Conservation (phyloP, 2,113 vertebrate genomes). For the Gnathonemus longibarbis region DNA sequence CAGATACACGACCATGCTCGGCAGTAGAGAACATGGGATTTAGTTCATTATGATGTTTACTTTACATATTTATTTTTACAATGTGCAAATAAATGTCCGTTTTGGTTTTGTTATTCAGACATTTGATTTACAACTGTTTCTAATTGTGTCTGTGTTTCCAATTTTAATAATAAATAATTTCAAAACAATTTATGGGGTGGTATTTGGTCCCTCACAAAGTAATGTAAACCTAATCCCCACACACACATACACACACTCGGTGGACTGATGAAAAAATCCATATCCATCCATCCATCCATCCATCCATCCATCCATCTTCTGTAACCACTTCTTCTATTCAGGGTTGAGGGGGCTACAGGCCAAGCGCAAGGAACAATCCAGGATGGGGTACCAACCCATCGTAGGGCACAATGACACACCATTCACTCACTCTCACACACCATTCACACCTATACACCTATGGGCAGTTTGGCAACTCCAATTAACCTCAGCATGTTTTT, state of each 20-base stretch:
- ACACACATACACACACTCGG: not conserved
- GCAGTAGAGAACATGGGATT: not conserved
- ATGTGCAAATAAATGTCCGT: not conserved
- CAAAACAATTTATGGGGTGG: not conserved
- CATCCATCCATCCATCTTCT: not conserved
- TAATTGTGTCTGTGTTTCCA: not conserved
- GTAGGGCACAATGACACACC: not conserved
- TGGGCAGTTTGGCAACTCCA: not conserved
- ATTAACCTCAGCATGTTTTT: too few relatives aligned
- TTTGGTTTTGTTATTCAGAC: not conserved
- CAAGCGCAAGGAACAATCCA: not conserved
- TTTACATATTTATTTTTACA: not conserved
- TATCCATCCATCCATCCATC: not conserved
- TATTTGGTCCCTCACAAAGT: too few relatives aligned
- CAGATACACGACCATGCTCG: not conserved
- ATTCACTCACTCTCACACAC: not conserved
- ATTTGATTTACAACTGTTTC: not conserved
- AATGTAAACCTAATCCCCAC: not conserved
- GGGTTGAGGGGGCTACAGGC: not conserved
- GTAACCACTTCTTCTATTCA: not conserved
- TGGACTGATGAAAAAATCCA: not conserved
- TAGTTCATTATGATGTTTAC: not conserved
- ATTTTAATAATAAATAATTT: not conserved
- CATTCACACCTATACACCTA: not conserved
- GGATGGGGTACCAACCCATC: not conserved